These are phyloP conservation scores for Caenorhabditis sp. DNA, from an alignment of 2,888 invertebrate genomes.

Conservation along the genomic window DNA sequence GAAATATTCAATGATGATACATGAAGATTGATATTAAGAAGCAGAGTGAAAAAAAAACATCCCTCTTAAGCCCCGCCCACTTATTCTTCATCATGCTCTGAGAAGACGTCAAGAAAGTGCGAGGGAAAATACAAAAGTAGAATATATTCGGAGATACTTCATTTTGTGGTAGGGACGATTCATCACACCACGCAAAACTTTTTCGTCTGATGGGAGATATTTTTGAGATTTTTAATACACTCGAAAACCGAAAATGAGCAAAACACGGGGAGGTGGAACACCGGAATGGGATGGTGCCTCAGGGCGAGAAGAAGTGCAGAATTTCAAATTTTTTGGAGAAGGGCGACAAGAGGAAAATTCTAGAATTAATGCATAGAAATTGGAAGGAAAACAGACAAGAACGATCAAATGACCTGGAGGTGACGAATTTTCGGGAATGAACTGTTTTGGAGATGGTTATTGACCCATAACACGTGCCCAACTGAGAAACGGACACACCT, in stretches of 20 bases:
- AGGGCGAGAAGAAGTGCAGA: constrained; percentile 6
- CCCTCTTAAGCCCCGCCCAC: constrained; percentile 15
- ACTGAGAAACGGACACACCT: too few species aligned
- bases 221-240: background rate
- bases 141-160: constrained; percentile 4
- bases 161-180: constrained; percentile 15
- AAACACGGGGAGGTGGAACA: constrained; percentile 1
- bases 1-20: constrained; percentile 10
- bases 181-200: constrained; percentile 12
- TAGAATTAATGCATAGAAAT: constrained; percentile 32
- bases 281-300: background rate
- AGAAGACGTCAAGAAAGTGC: constrained; percentile 39
- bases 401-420: constrained; percentile 1
- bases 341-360: background rate
- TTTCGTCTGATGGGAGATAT: background rate
- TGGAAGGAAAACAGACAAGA: constrained; percentile 6
- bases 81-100: constrained; percentile 13
- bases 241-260: background rate
- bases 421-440: constrained; percentile 10
- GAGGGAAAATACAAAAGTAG: constrained; percentile 4
- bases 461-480: background rate
- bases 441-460: background rate
- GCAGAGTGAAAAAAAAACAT: constrained; percentile 2
- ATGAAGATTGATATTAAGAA: constrained; percentile 2
- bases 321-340: background rate